Percentiles rank a stretch among this genome's conserved stretches.
Conservation (phyloP, 2,113 vertebrate genomes). For the Serinus canaria region DNA sequence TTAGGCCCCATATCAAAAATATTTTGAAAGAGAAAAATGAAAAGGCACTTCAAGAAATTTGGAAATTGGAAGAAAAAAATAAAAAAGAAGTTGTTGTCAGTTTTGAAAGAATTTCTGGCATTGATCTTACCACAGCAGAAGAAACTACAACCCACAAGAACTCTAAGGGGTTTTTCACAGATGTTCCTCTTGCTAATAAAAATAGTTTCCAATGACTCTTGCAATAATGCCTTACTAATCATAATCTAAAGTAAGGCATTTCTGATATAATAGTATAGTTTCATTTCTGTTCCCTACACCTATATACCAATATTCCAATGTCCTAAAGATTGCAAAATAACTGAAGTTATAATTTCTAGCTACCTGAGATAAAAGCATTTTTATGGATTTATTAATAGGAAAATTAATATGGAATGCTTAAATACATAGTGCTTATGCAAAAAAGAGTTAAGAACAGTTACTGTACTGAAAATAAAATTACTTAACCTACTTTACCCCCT, state of each 20-base stretch:
- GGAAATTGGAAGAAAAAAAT: neutral
- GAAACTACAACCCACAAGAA: neutral
- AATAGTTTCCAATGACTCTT: neutral
- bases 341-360: neutral
- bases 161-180: neutral
- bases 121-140: neutral
- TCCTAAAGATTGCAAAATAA: neutral
- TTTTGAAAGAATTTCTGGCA: neutral
- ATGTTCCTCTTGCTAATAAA: neutral
- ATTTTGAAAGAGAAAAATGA: neutral
- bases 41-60: neutral
- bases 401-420: neutral
- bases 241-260: neutral
- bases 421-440: neutral
- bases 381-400: neutral
- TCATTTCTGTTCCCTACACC: neutral
- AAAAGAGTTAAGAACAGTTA: neutral
- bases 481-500: neutral
- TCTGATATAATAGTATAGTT: neutral
- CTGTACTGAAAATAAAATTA: neutral
- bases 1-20: neutral
- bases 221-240: neutral
- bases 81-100: neutral
- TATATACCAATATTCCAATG: neutral
- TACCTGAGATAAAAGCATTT: neutral